Conservation (phyloP, 2,797 vertebrate genomes). For the Bovichtus variegatus region DNA sequence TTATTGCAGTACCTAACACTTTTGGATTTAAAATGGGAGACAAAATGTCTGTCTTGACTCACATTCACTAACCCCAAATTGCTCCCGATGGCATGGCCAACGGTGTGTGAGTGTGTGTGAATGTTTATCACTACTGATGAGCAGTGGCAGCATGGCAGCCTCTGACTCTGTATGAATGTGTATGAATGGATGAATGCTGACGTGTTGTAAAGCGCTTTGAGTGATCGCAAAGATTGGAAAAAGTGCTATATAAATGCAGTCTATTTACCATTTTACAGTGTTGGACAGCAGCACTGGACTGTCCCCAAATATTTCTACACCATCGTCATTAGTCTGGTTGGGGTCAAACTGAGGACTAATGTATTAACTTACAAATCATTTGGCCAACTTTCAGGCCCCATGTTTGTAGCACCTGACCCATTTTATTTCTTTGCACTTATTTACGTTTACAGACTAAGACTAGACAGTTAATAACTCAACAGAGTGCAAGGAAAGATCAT, state of each 20-base stretch:
- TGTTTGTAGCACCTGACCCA: conserved; percentile 12
- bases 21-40: too few relatives aligned
- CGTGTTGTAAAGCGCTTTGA: too few relatives aligned
- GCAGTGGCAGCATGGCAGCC: too few relatives aligned
- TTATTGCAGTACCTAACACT: neutral
- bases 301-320: neutral
- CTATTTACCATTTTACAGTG: too few relatives aligned
- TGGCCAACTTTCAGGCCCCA: neutral
- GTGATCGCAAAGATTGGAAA: too few relatives aligned
- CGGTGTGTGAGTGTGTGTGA: too few relatives aligned
- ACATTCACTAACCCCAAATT: too few relatives aligned
- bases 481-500: conserved; percentile 42
- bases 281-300: neutral
- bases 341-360: conserved; percentile 2
- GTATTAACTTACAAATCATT: neutral
- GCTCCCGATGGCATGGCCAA: too few relatives aligned
- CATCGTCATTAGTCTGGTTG: neutral
- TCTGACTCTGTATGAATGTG: too few relatives aligned
- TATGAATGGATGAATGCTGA: too few relatives aligned
- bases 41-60: neutral
- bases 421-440: conserved; percentile 18
- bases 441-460: conserved; percentile 40
- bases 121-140: too few relatives aligned
- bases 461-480: conserved; percentile 46
- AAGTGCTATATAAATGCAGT: too few relatives aligned